A percentile compares a stretch with the other conserved stretches of the same genome.
Conservation (phyloP, 1,140 invertebrate species). For the Theocolax elegans region DNA sequence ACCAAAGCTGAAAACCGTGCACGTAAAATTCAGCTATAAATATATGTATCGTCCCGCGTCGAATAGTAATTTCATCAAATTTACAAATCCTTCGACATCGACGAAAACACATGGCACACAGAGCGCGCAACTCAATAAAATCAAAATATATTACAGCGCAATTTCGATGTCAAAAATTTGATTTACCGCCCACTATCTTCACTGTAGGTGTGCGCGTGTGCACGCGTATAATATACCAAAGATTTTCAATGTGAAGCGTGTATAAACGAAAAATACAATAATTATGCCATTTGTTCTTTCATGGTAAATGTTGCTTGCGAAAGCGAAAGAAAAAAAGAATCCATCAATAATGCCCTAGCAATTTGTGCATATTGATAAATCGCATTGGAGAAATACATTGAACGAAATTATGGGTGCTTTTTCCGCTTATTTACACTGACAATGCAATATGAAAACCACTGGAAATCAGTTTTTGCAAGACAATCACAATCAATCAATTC, state of each 20-base stretch:
- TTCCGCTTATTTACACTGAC: too few species aligned
- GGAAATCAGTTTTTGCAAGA: too few species aligned
- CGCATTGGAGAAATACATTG: too few species aligned
- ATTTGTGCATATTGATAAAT: too few species aligned
- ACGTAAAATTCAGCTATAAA: too few species aligned
- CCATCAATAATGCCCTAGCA: background rate
- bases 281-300: background rate
- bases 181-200: background rate
- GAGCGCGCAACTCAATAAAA: background rate
- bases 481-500: too few species aligned
- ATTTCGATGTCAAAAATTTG: background rate
- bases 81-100: background rate
- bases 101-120: too few species aligned
- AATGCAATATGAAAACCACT: too few species aligned
- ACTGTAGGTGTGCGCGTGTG: background rate
- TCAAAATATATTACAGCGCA: constrained; percentile 5
- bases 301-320: background rate
- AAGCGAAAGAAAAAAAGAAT: background rate
- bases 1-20: too few species aligned
- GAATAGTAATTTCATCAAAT: background rate
- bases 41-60: too few species aligned
- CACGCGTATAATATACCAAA: background rate
- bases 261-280: background rate
- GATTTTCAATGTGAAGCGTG: background rate
- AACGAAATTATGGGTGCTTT: too few species aligned